Conservation (phyloP, 2,888 invertebrate genomes). For the Adelognathus sp. region DNA sequence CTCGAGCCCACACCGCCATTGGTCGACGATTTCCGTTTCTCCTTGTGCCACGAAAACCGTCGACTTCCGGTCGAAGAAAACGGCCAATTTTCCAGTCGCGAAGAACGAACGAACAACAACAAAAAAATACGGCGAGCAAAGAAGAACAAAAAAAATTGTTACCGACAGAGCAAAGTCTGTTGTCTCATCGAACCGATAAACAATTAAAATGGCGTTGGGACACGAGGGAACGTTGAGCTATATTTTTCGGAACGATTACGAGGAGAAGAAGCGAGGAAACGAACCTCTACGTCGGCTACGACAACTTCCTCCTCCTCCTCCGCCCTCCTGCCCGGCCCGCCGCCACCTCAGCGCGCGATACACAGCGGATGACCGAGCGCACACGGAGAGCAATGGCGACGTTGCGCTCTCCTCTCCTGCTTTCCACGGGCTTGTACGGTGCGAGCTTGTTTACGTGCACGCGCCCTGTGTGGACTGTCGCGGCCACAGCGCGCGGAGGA, state of each 20-base stretch:
- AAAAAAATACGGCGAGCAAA: background rate
- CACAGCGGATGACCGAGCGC: conserved; percentile 49
- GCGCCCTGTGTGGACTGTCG: conserved; percentile 45
- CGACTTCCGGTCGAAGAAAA: conserved; percentile 60
- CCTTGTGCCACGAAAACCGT: conserved; percentile 42
- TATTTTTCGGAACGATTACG: background rate
- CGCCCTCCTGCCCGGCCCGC: too few relatives aligned
- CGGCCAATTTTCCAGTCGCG: background rate
- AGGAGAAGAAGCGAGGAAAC: conserved; percentile 28
- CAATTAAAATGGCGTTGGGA: too few relatives aligned
- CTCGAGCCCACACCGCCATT: conserved; percentile 55
- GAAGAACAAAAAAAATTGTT: too few relatives aligned
- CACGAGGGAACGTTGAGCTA: too few relatives aligned
- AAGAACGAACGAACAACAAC: background rate
- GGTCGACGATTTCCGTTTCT: conserved; percentile 54
- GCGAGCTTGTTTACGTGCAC: conserved; percentile 59
- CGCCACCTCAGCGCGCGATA: too few relatives aligned
- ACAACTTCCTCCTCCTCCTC: conserved; percentile 39
- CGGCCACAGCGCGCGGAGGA: conserved; percentile 3
- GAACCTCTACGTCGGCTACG: conserved; percentile 51
- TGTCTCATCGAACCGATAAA: too few relatives aligned
- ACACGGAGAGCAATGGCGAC: conserved; percentile 58
- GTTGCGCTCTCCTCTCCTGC: conserved; percentile 30
- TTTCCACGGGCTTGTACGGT: too few relatives aligned
- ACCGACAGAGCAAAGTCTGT: too few relatives aligned